phyloP scores from a whole-genome alignment of 2,888 invertebrate species.

The Emesis furor region DNA sequence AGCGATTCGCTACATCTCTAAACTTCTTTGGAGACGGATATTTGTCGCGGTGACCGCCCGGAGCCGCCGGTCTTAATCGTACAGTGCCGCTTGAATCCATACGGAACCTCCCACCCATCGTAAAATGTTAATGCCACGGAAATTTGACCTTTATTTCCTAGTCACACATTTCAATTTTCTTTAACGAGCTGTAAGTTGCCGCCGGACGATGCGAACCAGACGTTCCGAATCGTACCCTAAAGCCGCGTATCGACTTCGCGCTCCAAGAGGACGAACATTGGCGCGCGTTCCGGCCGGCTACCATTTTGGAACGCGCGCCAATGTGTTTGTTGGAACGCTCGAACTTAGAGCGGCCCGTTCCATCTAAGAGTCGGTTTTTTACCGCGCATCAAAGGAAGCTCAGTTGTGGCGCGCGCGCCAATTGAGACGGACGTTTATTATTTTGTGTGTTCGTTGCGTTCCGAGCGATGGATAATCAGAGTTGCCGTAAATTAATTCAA shows the following conservation, averaged over 20 bases:
- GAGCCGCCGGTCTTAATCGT: too few relatives aligned
- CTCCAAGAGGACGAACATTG: conserved; percentile 60
- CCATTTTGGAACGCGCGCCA: conserved; percentile 68
- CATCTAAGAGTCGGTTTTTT: conserved; percentile 57
- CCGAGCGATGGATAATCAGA: conserved; percentile 6
- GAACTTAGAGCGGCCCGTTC: conserved; percentile 43
- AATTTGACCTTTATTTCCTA: too few relatives aligned
- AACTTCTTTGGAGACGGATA: too few relatives aligned
- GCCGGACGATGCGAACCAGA: too few relatives aligned
- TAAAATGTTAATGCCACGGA: too few relatives aligned
- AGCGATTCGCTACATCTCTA: too few relatives aligned
- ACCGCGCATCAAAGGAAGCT: conserved; percentile 50
- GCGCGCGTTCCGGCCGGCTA: conserved; percentile 58
- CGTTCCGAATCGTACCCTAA: not conserved
- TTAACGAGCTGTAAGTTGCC: too few relatives aligned
- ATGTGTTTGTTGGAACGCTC: conserved; percentile 65
- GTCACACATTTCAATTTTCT: too few relatives aligned
- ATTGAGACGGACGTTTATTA: conserved; percentile 45
- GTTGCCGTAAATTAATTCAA: conserved; percentile 57
- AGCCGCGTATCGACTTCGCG: conserved; percentile 60
- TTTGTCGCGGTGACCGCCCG: too few relatives aligned
- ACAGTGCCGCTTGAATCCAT: too few relatives aligned
- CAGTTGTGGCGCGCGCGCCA: conserved; percentile 63
- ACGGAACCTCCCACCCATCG: too few relatives aligned
- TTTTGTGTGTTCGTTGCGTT: conserved; percentile 42